Conservation (phyloP, 2,888 invertebrate genomes). For the Eristalis tenax region DNA sequence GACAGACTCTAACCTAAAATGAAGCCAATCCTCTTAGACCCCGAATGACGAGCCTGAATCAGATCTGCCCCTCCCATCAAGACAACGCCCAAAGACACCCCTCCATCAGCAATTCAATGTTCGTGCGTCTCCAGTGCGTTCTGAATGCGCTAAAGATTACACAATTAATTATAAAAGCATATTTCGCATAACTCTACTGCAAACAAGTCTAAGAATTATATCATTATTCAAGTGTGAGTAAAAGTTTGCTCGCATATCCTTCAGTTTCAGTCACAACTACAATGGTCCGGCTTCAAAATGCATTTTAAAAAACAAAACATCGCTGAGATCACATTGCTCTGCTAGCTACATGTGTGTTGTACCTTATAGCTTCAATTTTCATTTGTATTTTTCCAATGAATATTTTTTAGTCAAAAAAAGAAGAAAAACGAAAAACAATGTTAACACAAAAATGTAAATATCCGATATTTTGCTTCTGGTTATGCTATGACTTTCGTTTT, state of each 20-base stretch:
- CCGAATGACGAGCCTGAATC: not conserved
- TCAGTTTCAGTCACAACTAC: constrained; percentile 16
- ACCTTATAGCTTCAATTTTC: not conserved
- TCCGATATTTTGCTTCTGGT: constrained; percentile 66
- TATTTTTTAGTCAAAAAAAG: not conserved
- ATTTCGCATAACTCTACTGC: constrained; percentile 61
- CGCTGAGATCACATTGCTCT: constrained; percentile 61
- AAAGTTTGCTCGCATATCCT: constrained; percentile 41
- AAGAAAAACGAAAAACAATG: constrained; percentile 18
- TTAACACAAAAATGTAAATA: not conserved
- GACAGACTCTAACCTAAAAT: too few relatives aligned
- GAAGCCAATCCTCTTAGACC: too few relatives aligned
- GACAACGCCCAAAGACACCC: not conserved
- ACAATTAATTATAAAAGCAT: constrained; percentile 59
- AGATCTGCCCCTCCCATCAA: not conserved
- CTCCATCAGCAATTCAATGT: not conserved
- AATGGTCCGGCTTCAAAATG: constrained; percentile 20
- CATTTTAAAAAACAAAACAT: not conserved
- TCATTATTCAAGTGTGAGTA: constrained; percentile 33
- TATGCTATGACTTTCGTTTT: constrained; percentile 69
- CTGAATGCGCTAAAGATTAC: constrained; percentile 16
- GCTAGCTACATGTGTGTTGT: constrained; percentile 21
- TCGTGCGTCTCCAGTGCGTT: constrained; percentile 21
- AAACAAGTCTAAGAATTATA: constrained; percentile 58
- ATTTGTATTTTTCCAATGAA: not conserved